Base-by-base conservation (phyloP, 2,888 invertebrate genomes). In the Barypeithes pellucidus region DNA sequence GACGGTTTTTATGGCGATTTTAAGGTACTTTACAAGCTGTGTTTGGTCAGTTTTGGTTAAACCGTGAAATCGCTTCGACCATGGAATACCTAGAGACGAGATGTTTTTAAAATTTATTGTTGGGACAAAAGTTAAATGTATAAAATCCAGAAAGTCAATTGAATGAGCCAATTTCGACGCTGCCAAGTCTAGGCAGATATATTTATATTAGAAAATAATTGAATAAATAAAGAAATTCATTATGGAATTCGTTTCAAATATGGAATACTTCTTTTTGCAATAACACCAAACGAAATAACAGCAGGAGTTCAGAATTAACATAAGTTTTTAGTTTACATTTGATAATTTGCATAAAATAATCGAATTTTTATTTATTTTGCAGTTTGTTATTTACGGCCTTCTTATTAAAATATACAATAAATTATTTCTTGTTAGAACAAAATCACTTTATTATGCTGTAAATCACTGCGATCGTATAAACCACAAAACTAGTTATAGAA, bases 1-100 rank as follows among this genome's bases (percentile, higher is more conserved):
- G 52, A 45, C 45, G 50, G 24, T 61, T 45, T 68, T 68, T 68
- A 61, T 68, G 68, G n/a, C 36, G 14, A 61, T 18, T 24, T 68
- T 61, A 61, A 69, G 14, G 29, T 16, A 29, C 62, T 54, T 65
- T 59, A 54, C 52, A 63, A 22, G 20, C 60, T 59, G 60, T 67
- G 45, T 67, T 67, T 60, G 60, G 67, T 47, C 59, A 67, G 67
- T 50, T 67, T 50, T 60, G 41, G 47, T 60, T 50, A 50, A 20
- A 50, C 33, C 67, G 60, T 43, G 45, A 60, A 50, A 9, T 9
- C 1, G 2, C 33, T 33, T 57, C 33, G 54, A 57, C 54, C 16
- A 57, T 57, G 33, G 18, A 18, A 11, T 36, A 18, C 33, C 16
- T 57, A 57, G 54, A 57, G 8, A 8, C 8, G n/a, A 33, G 33